phyloP scores from a whole-genome alignment of 2,888 invertebrate genomes.

The Coelogynopora nodosa region DNA sequence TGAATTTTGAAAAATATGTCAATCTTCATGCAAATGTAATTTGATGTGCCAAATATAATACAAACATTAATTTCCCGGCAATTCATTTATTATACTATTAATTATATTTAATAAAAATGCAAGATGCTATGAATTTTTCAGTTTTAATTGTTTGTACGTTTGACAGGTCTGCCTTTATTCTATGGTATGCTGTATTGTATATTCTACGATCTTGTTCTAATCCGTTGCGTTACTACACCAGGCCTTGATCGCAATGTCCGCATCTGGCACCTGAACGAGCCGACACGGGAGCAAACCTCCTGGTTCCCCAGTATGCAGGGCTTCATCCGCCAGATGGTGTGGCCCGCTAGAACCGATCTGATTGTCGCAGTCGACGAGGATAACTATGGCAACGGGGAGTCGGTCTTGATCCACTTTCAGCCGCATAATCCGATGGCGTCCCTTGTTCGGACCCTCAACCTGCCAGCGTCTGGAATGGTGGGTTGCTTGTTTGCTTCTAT shows the following conservation, averaged over 20 bases:
- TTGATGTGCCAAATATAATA: no score
- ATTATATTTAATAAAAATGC: background rate
- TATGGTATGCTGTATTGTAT: no score
- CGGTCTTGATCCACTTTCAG: background rate
- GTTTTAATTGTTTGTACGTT: no score
- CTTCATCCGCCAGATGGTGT: background rate
- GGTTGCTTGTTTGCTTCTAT: background rate
- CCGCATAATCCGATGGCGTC: background rate
- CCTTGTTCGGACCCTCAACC: background rate
- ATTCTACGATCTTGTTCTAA: no score
- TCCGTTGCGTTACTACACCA: no score
- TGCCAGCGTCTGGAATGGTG: background rate
- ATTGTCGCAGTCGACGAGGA: background rate
- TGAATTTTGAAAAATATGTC: no score
- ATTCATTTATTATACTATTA: background rate
- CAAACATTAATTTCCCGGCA: background rate
- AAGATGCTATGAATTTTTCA: background rate
- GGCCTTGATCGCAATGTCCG: background rate
- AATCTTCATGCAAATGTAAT: no score
- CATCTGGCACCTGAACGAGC: constrained; percentile 12
- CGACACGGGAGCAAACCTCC: background rate
- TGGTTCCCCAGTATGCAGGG: background rate
- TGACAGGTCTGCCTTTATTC: no score
- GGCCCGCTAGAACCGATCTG: background rate
- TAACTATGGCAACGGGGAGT: constrained; percentile 10